Evolutionary conservation across 2,797 vertebrate genomes (phyloP).

Genomic region (Basileuterus tristriatus): DNA sequence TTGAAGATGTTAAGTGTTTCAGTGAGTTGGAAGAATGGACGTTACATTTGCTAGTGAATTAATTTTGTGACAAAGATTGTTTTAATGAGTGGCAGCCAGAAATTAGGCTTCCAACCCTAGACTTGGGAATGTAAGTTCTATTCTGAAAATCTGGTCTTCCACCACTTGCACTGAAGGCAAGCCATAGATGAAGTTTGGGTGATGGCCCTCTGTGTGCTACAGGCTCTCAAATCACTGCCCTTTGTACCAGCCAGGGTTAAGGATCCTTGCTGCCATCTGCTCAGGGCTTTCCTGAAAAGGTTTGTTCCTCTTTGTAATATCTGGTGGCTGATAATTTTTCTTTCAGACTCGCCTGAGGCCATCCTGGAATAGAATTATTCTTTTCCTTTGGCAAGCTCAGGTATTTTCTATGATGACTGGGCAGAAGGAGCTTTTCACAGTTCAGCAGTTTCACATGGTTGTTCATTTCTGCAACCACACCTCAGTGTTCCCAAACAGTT

Average conservation of each 20-base stretch:
- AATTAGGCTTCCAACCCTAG: not conserved
- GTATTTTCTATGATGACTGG: not conserved
- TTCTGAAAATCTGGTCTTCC: not conserved
- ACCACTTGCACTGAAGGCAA: not conserved
- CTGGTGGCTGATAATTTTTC: not conserved
- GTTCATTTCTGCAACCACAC: not conserved
- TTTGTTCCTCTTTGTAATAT: not conserved
- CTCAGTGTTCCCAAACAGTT: not conserved
- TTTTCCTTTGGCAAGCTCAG: not conserved
- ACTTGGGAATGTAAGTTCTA: not conserved
- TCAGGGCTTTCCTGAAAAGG: not conserved
- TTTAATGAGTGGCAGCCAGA: not conserved
- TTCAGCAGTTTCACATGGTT: not conserved
- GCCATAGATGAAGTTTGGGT: not conserved
- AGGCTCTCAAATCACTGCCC: not conserved
- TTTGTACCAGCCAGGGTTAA: not conserved
- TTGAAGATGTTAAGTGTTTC: slow-evolving; percentile 6
- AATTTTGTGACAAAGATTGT: not conserved
- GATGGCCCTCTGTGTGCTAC: not conserved
- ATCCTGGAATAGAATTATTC: not conserved
- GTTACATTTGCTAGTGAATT: not conserved
- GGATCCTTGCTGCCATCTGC: not conserved
- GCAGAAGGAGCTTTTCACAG: not conserved
- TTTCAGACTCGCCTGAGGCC: not conserved
- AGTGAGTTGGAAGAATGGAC: not conserved